Evolutionary conservation across 37 sponge, comb jelly and placozoan species (phyloP).

Genomic region (Petrosia ficiformis): DNA sequence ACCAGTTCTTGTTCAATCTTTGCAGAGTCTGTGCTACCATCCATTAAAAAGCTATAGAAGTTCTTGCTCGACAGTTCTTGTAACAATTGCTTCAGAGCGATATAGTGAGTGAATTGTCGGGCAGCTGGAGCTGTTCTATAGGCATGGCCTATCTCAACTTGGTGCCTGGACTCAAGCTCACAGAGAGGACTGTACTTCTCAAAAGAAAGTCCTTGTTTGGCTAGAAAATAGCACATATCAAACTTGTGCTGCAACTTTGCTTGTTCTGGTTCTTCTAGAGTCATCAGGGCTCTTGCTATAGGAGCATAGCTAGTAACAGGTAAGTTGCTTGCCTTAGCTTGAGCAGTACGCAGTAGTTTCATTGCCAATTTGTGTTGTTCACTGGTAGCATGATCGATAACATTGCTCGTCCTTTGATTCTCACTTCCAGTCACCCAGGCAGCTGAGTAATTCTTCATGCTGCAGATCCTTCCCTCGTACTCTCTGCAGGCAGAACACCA

Average conservation of each 20-base stretch:
- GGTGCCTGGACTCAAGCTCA: slow-evolving; percentile 47
- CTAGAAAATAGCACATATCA: slow-evolving; percentile 31
- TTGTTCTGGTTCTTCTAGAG: slow-evolving; percentile 12
- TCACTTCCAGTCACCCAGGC: slow-evolving; percentile 57
- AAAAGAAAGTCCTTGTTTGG: slow-evolving; percentile 42
- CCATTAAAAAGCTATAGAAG: slow-evolving; percentile 66
- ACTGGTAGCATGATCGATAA: slow-evolving; percentile 52
- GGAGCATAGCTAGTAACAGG: slow-evolving; percentile 24
- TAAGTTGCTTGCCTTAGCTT: slow-evolving; percentile 25
- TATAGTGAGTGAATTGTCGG: slow-evolving; percentile 20
- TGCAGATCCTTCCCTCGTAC: slow-evolving; percentile 29
- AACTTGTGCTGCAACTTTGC: slow-evolving; percentile 26
- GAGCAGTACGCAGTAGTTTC: slow-evolving; percentile 1
- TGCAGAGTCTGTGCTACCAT: slow-evolving; percentile 40
- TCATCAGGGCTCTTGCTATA: slow-evolving; percentile 24
- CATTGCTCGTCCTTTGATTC: slow-evolving; percentile 63
- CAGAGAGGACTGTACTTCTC: slow-evolving; percentile 26
- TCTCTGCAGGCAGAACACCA: slow-evolving; percentile 47
- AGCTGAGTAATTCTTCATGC: slow-evolving; percentile 37
- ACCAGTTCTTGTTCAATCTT: slow-evolving; percentile 59
- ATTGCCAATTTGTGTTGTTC: slow-evolving; percentile 46
- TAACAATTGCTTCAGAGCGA: slow-evolving; percentile 40
- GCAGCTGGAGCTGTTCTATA: slow-evolving; percentile 46
- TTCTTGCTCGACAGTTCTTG: slow-evolving; percentile 1
- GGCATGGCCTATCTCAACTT: slow-evolving; percentile 44